A percentile compares a stretch with the other conserved stretches of the same genome.
Conservation (phyloP, 1,140 invertebrate species). For the Trichonephila clavata region DNA sequence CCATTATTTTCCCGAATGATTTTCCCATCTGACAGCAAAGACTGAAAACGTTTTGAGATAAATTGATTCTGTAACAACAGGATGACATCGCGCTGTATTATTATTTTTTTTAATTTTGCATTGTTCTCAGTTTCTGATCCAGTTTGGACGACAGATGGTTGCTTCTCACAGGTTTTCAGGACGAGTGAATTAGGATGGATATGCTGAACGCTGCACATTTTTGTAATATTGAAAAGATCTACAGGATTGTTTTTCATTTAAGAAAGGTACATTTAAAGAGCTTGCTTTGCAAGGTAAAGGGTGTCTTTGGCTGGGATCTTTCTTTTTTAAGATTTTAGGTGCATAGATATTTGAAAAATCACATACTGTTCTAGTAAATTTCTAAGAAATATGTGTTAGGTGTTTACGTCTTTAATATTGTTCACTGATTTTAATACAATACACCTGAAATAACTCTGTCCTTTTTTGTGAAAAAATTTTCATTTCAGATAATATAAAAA, state of each 20-base stretch:
- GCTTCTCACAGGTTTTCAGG: constrained; percentile 34
- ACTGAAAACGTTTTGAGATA: constrained; percentile 69
- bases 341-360: no score
- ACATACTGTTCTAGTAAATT: no score
- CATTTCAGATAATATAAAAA: no score
- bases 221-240: constrained; percentile 14
- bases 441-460: no score
- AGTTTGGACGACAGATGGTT: constrained; percentile 36
- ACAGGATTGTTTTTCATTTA: not conserved
- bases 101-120: constrained; percentile 69
- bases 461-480: no score
- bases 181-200: not conserved
- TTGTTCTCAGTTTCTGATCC: constrained; percentile 66
- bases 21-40: constrained; percentile 67
- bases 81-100: constrained; percentile 4
- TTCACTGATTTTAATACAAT: no score
- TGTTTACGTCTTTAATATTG: no score
- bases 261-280: not conserved
- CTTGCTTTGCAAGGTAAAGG: not conserved
- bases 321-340: no score
- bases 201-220: not conserved
- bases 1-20: constrained; percentile 71
- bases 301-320: no score
- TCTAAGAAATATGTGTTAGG: no score
- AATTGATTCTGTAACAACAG: constrained; percentile 67